phyloP scores from a whole-genome alignment of 2,888 invertebrate genomes.

The Drosophila melanosoma region DNA sequence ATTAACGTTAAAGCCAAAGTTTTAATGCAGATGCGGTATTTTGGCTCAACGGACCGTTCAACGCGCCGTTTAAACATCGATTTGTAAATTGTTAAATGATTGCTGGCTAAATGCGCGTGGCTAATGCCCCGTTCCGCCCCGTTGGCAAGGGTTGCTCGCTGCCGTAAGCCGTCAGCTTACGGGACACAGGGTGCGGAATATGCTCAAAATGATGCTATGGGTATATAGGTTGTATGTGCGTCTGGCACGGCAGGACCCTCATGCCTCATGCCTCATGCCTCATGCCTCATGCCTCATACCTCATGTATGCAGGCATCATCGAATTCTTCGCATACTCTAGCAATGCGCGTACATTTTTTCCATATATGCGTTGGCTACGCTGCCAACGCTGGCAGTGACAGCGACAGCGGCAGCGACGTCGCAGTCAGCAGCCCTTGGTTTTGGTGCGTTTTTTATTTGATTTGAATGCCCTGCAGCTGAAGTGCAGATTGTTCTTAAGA shows the following conservation, averaged over 20 bases:
- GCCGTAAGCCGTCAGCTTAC: conserved; percentile 15
- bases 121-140: conserved; percentile 60
- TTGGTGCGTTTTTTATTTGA: conserved; percentile 18
- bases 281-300: conserved; percentile 12
- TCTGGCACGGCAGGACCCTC: conserved; percentile 38
- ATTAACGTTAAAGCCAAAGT: conserved; percentile 72
- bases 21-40: conserved; percentile 58
- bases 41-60: conserved; percentile 41
- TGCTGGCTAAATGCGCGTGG: conserved; percentile 80
- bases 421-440: conserved; percentile 24
- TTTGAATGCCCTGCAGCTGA: conserved; percentile 10
- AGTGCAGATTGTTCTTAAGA: neutral
- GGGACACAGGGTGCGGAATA: conserved; percentile 16
- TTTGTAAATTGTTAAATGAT: conserved; percentile 84
- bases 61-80: conserved; percentile 82
- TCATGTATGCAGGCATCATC: conserved; percentile 52
- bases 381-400: conserved; percentile 1
- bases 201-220: conserved; percentile 22
- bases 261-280: conserved; percentile 4
- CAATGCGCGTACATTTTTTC: conserved; percentile 67
- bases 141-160: conserved; percentile 58
- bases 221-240: conserved; percentile 17
- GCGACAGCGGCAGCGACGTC: conserved; percentile 9
- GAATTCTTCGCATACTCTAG: conserved; percentile 67
- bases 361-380: conserved; percentile 18